Percentiles rank a stretch among this genome's conserved stretches.
Evolutionary conservation across 2,113 vertebrate genomes (phyloP).

Genomic region (Pseudolaguvia tuberculata): DNA sequence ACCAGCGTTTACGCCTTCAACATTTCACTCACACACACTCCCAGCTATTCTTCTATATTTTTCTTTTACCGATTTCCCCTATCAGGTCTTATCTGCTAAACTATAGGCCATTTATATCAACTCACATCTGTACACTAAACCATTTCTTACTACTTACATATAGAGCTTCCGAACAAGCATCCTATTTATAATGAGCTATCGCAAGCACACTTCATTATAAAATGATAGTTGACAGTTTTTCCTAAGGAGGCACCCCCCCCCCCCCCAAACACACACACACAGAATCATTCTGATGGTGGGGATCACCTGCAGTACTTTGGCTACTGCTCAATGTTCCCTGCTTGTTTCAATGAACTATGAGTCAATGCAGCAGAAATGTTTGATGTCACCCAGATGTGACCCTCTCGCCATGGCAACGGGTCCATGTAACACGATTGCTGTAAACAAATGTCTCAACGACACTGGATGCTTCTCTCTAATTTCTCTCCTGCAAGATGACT

Average conservation of each 20-base stretch:
- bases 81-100: neutral
- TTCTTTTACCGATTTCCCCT: neutral
- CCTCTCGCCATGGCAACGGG: conserved; percentile 46
- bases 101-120: neutral
- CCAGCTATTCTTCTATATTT: neutral
- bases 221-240: neutral
- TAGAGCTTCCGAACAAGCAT: neutral
- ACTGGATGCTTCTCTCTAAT: conserved; percentile 15
- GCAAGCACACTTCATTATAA: neutral
- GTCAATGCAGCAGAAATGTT: conserved; percentile 44
- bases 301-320: conserved; percentile 29
- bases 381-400: conserved; percentile 54
- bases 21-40: neutral
- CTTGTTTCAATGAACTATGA: conserved; percentile 47
- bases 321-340: conserved; percentile 16
- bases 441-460: conserved; percentile 43
- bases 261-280: no score
- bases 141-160: neutral
- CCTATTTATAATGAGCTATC: neutral
- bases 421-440: conserved; percentile 32
- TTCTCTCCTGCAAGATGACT: conserved; percentile 10
- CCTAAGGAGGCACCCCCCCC: neutral
- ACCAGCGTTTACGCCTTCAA: conserved; percentile 5
- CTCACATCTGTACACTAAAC: neutral
- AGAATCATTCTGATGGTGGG: conserved; percentile 2